These are phyloP conservation scores for Trachelus troglodyta DNA, from an alignment of 2,888 invertebrate genomes.

Conservation along the genomic window DNA sequence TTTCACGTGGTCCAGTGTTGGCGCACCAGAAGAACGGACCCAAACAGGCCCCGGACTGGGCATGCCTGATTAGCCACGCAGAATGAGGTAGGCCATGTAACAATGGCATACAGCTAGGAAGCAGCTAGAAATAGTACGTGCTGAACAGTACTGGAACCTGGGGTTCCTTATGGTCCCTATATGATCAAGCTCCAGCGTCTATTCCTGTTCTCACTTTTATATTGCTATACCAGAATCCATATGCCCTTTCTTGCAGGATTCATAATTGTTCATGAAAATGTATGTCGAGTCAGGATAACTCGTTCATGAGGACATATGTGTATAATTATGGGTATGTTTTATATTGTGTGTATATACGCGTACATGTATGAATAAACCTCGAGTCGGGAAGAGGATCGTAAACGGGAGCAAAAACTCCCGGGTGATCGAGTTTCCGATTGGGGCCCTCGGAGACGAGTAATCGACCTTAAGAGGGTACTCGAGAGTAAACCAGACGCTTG, in stretches of 20 bases:
- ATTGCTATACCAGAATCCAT: not conserved
- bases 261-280: not conserved
- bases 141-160: not conserved
- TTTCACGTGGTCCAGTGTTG: conserved; percentile 16
- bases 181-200: not conserved
- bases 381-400: not conserved
- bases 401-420: not conserved
- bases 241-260: not conserved
- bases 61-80: conserved; percentile 48
- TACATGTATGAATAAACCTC: not conserved
- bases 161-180: not conserved
- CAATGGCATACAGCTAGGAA: conserved; percentile 28
- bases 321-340: not conserved
- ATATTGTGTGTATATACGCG: not conserved
- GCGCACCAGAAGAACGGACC: conserved; percentile 30
- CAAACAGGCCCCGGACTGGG: conserved; percentile 23
- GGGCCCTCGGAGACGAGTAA: not conserved
- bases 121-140: not conserved
- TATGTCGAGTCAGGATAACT: not conserved
- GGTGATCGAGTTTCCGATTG: not conserved
- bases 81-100: conserved; percentile 43
- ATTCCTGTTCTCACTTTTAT: not conserved
- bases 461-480: not conserved
- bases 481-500: not conserved
- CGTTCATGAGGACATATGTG: not conserved